Base-by-base conservation (phyloP, 2,113 vertebrate genomes). In the Suricata suricatta region DNA sequence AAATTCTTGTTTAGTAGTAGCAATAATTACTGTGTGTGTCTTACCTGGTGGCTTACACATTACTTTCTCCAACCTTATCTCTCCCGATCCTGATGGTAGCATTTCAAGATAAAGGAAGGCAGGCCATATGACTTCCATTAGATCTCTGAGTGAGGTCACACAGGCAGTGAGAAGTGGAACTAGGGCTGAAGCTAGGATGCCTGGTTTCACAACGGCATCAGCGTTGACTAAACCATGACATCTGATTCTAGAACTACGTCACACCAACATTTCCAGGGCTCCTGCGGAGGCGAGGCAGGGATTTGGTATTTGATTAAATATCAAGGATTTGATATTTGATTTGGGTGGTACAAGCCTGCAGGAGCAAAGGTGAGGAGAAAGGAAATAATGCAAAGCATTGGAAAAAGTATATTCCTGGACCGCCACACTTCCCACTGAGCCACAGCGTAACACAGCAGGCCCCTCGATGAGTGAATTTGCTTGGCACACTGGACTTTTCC, bases 21-120 rank as follows among this genome's bases (percentile, higher is more conserved):
- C 2, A 5, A 14, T 66, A 50, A 50, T 57, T 31, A 52, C 29
- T 17, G 50, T 63, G 54, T 69, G 8, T 71, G 4, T 47, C 19
- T n/a, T 66, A 14, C 31, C 31, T 89, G 19, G 72, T 29, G 44
- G 80, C 31, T 96, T 33, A 57, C 15, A 9, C 54, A 72, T 44
- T 69, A 25, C 71, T 72, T 95, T 71, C 80, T 90, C 54, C n/a
- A 29, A 33, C 31, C 10, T 95, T 92, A n/a, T 82, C 69, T 90
- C 13, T 15, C 54, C 87, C 64, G 63, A 80, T 57, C 52, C 41
- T 64, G 29, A 38, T 38, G 82, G 93, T 83, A 92, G 87, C 64
- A 57, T 64, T 96, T 90, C 63, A 71, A 60, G 92, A 84, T 89
- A 74, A 96, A 74, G 23, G 23, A 71, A 68, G 44, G 35, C 71